Conservation (phyloP, 2,113 vertebrate genomes). For the Nesogale talazaci region DNA sequence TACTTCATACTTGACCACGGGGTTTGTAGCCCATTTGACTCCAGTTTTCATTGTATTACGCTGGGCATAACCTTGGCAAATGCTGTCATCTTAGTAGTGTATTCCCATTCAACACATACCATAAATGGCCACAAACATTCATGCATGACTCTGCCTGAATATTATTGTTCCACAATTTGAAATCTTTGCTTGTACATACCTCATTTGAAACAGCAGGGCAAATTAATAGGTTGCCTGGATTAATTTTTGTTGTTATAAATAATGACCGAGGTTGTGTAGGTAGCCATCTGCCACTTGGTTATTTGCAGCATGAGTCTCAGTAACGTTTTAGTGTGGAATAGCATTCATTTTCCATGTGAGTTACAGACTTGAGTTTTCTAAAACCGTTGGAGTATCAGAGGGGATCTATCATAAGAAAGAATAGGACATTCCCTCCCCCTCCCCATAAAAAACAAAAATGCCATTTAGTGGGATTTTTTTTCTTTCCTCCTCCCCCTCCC, state of each 20-base stretch:
- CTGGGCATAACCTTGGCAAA: background rate
- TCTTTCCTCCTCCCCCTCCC: rapidly evolving
- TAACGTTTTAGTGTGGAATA: background rate
- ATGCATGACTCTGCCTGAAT: background rate
- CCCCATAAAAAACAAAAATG: conserved; percentile 59
- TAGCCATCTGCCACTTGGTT: background rate
- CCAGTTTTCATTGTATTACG: background rate
- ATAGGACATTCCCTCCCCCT: conserved; percentile 14
- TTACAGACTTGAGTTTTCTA: background rate
- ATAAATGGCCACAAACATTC: background rate
- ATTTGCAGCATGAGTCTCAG: background rate
- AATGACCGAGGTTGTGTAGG: background rate
- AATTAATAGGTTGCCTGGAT: background rate
- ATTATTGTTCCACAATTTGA: background rate
- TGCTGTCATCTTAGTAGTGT: background rate
- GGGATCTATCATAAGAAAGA: conserved; percentile 61
- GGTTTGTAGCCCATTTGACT: background rate
- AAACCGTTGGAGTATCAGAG: conserved; percentile 15
- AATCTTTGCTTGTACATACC: background rate
- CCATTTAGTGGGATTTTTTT: background rate
- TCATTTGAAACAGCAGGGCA: background rate
- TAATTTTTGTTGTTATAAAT: conserved; percentile 34
- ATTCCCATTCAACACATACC: background rate
- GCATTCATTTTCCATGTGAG: background rate
- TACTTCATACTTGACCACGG: background rate